These are phyloP conservation scores for Allochrocebus solatus DNA, from an alignment of 2,797 vertebrate genomes.

Conservation along the genomic window DNA sequence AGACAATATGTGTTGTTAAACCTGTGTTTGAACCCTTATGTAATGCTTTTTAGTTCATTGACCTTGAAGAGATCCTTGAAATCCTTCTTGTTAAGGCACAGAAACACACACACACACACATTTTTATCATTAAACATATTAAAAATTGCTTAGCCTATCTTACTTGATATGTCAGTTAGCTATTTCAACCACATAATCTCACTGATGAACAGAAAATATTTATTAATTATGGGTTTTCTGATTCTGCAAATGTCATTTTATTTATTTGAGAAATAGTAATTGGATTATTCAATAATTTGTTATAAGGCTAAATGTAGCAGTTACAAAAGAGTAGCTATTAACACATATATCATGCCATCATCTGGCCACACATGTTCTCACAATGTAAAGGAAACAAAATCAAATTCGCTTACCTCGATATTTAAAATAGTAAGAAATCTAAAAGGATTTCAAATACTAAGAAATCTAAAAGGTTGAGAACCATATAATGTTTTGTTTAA, in stretches of 20 bases:
- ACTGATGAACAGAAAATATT: background rate
- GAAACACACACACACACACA: background rate
- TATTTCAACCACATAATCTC: background rate
- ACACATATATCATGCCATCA: too few relatives aligned
- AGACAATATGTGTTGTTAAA: background rate
- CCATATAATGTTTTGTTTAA: background rate
- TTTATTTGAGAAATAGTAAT: background rate
- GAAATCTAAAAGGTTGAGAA: background rate
- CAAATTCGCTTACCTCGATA: background rate
- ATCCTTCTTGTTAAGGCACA: background rate
- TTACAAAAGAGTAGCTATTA: background rate
- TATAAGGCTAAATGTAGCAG: background rate
- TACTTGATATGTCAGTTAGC: background rate
- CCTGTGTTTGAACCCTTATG: background rate
- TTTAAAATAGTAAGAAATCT: background rate
- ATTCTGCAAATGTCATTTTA: background rate
- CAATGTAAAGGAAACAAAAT: background rate
- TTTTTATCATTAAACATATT: background rate
- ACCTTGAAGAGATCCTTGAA: background rate
- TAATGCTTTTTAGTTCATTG: background rate
- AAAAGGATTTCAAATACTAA: slow-evolving; percentile 13
- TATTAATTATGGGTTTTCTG: background rate
- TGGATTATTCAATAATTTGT: background rate
- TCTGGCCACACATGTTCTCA: background rate
- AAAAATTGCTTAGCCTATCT: background rate